Conservation (phyloP, 1,140 invertebrate species). For the Epicauta chinensis region DNA sequence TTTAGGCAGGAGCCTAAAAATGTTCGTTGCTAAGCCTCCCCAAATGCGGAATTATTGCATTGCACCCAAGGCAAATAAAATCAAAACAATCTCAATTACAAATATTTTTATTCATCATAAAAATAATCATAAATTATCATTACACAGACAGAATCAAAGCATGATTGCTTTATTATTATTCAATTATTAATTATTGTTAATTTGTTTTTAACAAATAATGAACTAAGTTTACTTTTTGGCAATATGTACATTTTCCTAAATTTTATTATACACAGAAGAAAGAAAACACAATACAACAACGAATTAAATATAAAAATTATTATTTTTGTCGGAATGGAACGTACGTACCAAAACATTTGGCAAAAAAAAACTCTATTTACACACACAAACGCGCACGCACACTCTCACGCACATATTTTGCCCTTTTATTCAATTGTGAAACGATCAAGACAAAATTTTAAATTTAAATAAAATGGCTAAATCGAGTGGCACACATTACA, state of each 20-base stretch:
- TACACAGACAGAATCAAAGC: slow-evolving; percentile 36
- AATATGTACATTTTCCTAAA: slow-evolving; percentile 40
- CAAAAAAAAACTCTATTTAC: slow-evolving; percentile 17
- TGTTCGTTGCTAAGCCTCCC: too few species aligned
- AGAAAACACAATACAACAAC: slow-evolving; percentile 41
- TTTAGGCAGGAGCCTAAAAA: too few species aligned
- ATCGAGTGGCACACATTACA: background rate
- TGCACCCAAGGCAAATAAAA: too few species aligned
- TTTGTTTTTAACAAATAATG: slow-evolving; percentile 33
- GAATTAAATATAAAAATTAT: slow-evolving; percentile 34
- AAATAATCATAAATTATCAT: slow-evolving; percentile 40
- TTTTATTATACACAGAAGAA: slow-evolving; percentile 28
- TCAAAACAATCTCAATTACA: slow-evolving; percentile 25
- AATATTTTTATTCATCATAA: slow-evolving; percentile 40
- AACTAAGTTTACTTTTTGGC: slow-evolving; percentile 34
- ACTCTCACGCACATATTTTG: slow-evolving; percentile 7
- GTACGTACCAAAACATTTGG: slow-evolving; percentile 29
- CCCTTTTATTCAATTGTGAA: slow-evolving; percentile 24
- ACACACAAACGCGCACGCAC: slow-evolving; percentile 4
- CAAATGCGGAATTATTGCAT: too few species aligned
- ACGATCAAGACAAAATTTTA: slow-evolving; percentile 10
- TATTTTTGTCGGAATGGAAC: slow-evolving; percentile 34
- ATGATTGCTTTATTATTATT: slow-evolving; percentile 20
- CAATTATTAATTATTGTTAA: slow-evolving; percentile 1
- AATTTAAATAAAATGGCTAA: slow-evolving; percentile 7